Evolutionary conservation across 2,113 vertebrate species (phyloP).

Genomic region (Platichthys stellatus): DNA sequence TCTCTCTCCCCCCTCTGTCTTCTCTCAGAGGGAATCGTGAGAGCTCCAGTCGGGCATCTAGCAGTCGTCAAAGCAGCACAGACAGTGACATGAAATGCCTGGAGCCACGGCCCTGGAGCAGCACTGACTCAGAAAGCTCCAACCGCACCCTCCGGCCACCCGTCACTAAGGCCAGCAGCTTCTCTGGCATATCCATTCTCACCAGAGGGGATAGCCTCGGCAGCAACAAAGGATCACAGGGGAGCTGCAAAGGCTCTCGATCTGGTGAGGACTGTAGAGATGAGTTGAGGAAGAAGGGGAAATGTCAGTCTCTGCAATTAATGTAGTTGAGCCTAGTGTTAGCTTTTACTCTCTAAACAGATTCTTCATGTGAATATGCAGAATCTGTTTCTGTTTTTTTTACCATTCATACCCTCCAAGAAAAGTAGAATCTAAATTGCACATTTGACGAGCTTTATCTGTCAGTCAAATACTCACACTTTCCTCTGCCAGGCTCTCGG

Average conservation of each 20-base stretch:
- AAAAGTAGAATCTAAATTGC: neutral
- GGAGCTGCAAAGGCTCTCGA: constrained; percentile 87
- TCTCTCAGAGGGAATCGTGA: constrained; percentile 90
- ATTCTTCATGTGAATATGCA: no score
- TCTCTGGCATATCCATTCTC: constrained; percentile 98
- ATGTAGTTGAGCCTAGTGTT: neutral
- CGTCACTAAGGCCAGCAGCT: constrained; percentile 99
- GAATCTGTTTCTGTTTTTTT: no score
- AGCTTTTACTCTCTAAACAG: neutral
- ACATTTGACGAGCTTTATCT: neutral
- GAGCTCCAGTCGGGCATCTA: constrained; percentile 88
- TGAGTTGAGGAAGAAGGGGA: neutral
- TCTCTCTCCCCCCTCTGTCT: constrained; percentile 1
- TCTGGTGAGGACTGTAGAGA: constrained; percentile 81
- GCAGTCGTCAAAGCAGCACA: constrained; percentile 98
- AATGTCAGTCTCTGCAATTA: neutral
- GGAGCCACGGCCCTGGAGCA: constrained; percentile 98
- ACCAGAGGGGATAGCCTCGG: constrained; percentile 96
- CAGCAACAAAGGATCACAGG: constrained; percentile 89
- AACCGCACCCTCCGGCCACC: constrained; percentile 91
- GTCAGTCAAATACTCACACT: neutral
- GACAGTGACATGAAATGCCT: constrained; percentile 96
- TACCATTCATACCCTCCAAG: neutral
- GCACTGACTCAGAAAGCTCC: constrained; percentile 96
- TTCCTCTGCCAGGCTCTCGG: neutral